Conservation (phyloP, 2,797 vertebrate species). For the Artibeus lituratus region DNA sequence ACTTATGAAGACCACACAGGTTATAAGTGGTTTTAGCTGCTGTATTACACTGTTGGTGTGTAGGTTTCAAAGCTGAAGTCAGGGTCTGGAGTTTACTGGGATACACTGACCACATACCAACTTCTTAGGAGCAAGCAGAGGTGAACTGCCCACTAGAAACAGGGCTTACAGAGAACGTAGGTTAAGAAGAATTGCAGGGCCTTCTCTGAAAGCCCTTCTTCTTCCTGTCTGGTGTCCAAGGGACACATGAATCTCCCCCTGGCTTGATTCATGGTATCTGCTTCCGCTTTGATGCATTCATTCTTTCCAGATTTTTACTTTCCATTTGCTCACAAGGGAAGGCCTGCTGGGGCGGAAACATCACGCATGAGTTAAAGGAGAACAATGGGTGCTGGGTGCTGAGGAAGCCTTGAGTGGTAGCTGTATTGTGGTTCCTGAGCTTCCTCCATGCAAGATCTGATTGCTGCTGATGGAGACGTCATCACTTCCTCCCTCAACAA, state of each 20-base stretch:
- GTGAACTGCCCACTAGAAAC: not conserved
- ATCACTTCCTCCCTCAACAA: constrained; percentile 69
- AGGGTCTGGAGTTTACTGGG: not conserved
- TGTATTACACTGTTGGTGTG: not conserved
- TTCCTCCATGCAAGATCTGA: constrained; percentile 69
- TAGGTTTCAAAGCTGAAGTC: not conserved
- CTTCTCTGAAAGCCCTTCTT: not conserved
- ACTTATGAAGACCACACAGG: not conserved
- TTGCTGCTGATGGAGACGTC: constrained; percentile 13
- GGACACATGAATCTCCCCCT: not conserved
- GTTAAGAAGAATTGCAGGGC: not conserved
- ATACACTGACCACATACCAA: not conserved
- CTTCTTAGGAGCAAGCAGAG: not conserved
- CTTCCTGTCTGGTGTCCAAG: not conserved
- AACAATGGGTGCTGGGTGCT: not conserved
- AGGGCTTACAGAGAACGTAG: not conserved
- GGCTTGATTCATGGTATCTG: not conserved
- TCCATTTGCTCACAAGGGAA: constrained; percentile 67
- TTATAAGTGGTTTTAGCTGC: not conserved
- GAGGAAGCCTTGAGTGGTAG: constrained; percentile 33
- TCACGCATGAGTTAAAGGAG: constrained; percentile 42
- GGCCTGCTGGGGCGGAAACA: constrained; percentile 57
- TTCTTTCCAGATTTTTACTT: constrained; percentile 68
- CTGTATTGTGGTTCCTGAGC: constrained; percentile 68
- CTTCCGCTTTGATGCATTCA: constrained; percentile 42